These are phyloP conservation scores for Stenodera caucasica DNA, from an alignment of 2,888 invertebrate genomes.

Conservation along the genomic window DNA sequence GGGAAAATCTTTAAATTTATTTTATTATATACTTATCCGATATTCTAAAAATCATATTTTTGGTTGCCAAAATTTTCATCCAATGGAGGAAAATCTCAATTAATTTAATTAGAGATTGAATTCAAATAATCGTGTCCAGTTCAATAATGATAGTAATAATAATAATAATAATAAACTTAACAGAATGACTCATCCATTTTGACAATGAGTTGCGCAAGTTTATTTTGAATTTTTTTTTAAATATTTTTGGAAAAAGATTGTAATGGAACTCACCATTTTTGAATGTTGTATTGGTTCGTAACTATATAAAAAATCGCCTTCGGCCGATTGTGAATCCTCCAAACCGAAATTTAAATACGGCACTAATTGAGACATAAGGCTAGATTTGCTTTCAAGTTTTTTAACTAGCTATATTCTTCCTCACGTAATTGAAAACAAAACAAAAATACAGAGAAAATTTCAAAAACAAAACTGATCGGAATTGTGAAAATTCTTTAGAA, in stretches of 20 bases:
- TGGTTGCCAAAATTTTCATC: no score
- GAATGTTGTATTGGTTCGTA: slow-evolving; percentile 37
- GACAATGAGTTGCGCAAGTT: slow-evolving; percentile 35
- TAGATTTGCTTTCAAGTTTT: slow-evolving; percentile 36
- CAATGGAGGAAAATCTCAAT: no score
- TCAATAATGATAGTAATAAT: neutral
- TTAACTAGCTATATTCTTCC: no score
- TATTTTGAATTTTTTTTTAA: neutral
- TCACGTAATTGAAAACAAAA: no score
- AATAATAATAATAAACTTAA: slow-evolving; percentile 1
- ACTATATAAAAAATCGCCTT: slow-evolving; percentile 44
- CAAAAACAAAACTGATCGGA: neutral
- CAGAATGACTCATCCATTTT: slow-evolving; percentile 30
- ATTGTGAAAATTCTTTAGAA: neutral
- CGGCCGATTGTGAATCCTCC: slow-evolving; percentile 44
- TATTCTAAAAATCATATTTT: no score
- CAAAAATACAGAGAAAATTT: slow-evolving; percentile 12
- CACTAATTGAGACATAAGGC: slow-evolving; percentile 68
- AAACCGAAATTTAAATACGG: slow-evolving; percentile 57
- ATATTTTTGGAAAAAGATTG: neutral
- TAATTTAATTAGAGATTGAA: neutral
- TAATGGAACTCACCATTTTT: slow-evolving; percentile 46
- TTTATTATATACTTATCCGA: no score
- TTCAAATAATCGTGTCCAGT: neutral
- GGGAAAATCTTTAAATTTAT: no score